phyloP scores from a whole-genome alignment of 2,888 invertebrate species.

The Drosophila ustulata region DNA sequence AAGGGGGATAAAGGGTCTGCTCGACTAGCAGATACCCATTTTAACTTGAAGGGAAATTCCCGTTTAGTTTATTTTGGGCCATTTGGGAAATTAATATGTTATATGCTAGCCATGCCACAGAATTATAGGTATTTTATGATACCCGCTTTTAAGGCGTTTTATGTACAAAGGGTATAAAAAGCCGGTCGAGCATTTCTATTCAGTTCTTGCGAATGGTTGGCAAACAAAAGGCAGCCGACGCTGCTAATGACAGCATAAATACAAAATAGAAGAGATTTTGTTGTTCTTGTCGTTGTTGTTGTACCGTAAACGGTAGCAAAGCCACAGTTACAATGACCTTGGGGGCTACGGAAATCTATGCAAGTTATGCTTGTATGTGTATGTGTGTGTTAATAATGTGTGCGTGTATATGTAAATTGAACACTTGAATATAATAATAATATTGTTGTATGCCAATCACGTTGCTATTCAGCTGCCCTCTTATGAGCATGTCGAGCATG shows the following conservation, averaged over 20 bases:
- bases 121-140: constrained; percentile 1
- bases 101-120: background rate
- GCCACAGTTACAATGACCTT: constrained; percentile 76
- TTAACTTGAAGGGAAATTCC: background rate
- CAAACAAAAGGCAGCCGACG: constrained; percentile 43
- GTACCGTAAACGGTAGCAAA: constrained; percentile 53
- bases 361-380: constrained; percentile 24
- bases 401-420: constrained; percentile 52
- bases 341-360: constrained; percentile 53
- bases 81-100: background rate
- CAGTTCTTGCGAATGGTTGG: constrained; percentile 31
- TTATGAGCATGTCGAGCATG: constrained; percentile 65
- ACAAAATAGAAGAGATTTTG: constrained; percentile 22
- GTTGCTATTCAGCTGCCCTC: constrained; percentile 42
- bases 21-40: constrained; percentile 8
- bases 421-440: constrained; percentile 41
- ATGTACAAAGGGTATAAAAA: constrained; percentile 39
- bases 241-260: constrained; percentile 60
- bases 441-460: constrained; percentile 65
- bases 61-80: background rate
- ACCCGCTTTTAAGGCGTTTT: constrained; percentile 1
- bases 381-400: constrained; percentile 27
- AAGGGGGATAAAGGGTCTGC: constrained; percentile 3
- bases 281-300: constrained; percentile 29
- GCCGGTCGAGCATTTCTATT: constrained; percentile 37